Evolutionary conservation across 2,888 invertebrate species (phyloP), one percentile per base, ranked within the genome.

Genomic region (Uloborus plumipes): DNA sequence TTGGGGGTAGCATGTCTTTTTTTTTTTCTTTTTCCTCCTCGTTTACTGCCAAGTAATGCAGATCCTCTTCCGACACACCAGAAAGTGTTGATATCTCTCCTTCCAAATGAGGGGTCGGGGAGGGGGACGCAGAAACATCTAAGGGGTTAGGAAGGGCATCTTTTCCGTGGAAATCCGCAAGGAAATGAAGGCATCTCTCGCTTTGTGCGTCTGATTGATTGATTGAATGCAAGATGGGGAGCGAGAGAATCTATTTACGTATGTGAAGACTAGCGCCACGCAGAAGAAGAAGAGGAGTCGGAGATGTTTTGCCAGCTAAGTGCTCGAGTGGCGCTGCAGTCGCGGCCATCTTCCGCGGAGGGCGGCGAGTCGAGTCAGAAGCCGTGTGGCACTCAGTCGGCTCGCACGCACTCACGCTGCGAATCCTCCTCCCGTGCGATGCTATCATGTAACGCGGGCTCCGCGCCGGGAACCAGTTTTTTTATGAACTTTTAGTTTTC

Each of bases 361-460:
- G 47, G 72, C 58, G 80, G 69, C 69, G 73, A 53, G 39, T 51
- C 76, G 70, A 64, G 65, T 71, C 55, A 81, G 81, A 81, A 71
- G 81, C 81, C 81, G 81, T 75, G 81, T 81, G 81, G 81, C 81
- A 70, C 75, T 75, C 75, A 49, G 67, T 75, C 75, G 64, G 70
- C 74, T 70, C 81, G 65, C 74, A 75, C 74, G 74, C 81, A 66
- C 61, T 18, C 61, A 39, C 61, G 69, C 26, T 51, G 65, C n/a
- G 64, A 77, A 65, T 62, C 51, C 61, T 22, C 61, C 73, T 61
- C 53, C 73, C 70, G 53, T 67, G 15, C 15, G 50, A 15, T 51
- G 18, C 50, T n/a, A 65, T 49, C 50, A 51, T 51, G 66, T 67
- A 49, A 64, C 64, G 47, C 13, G 47, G n/a, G 15, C 47, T 39